Evolutionary conservation across 2,888 invertebrate genomes (phyloP), one percentile per base, ranked within the genome.

Genomic region (Brachyopa scutellaris): DNA sequence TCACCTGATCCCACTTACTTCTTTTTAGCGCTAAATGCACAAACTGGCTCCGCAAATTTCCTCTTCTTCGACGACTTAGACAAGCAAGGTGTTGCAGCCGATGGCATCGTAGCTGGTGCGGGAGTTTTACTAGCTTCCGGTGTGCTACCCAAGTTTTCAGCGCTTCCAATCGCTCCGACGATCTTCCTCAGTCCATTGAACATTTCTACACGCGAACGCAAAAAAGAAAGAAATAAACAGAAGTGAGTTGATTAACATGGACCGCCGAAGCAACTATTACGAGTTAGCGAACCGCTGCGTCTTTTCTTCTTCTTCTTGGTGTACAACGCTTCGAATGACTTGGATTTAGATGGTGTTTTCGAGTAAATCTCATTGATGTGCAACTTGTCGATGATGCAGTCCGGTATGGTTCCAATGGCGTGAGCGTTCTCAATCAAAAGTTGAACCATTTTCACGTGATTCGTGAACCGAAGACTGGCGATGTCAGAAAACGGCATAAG

Each of bases 211-310:
- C 87, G 78, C 78, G 84, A 85, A 76, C 86, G n/a, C 26, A 6
- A 6, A 84, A 76, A 86, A 73, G 61, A 55, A 66, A 84, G 21
- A 53, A 69, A 79, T 36, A 53, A 80, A 85, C 31, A 74, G 38
- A 67, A 78, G 80, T 76, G 49, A 67, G 62, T 84, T 84, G 61
- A 76, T 82, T 83, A 72, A 85, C 73, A 42, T 42, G 61, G 84
- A 66, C 70, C 82, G 57, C 53, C 19, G 51, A 47, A 64, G 77
- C 73, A 77, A 77, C 23, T 84, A 69, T 92, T 92, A 96, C 97
- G 93, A 91, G 96, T 96, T 85, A 97, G 92, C 85, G 97, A 97
- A 86, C 96, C 96, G 92, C 97, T 96, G 86, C 96, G 92, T 87
- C 96, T 92, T 90, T 96, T 95, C 90, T 96, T 96, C 88, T 94